Evolutionary conservation across 2,797 vertebrate genomes (phyloP), one percentile per base, ranked within the genome.

Genomic region (Neosalanx taihuensis): DNA sequence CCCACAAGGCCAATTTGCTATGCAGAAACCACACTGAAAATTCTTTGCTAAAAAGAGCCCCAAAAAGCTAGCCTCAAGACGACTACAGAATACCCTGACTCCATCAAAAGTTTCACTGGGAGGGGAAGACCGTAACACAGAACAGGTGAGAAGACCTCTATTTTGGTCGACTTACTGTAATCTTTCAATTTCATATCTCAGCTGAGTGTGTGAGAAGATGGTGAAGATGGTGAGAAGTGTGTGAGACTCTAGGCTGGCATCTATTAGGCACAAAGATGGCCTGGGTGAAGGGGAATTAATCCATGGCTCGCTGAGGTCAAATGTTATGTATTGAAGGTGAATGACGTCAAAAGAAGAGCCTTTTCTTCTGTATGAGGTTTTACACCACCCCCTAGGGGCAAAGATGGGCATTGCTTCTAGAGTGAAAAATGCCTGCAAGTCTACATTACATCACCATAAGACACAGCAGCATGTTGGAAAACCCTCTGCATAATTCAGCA

Each of bases 241-340:
- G 81, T 70, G 76, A 71, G 76, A 73, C 59, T 70, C 78, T 74
- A 26, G 72, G 78, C 67, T 30, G 76, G 71, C 69, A 76, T 80
- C 66, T 73, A 77, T 41, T 72, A 79, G 37, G 77, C 82, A 80
- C 80, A 85, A 82, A 84, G 81, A 78, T 64, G 65, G 46, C 0
- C 6, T 18, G 69, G 84, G 86, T 82, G 84, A 84, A 89, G 83
- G 87, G 80, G 78, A 90, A 90, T 90, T 87, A 88, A 85, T 72
- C 77, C 80, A 79, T 84, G 46, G 72, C 41, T 72, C 80, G 71
- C 61, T 76, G 60, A 78, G 83, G 83, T 88, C 84, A 86, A 79
- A 81, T 62, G 69, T 79, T 78, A 82, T 76, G 73, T 46, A 46
- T 13, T 73, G 63, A 56, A 56, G 51, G 51, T 67, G 78, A 76